phyloP scores from a whole-genome alignment of 2,888 invertebrate species.

The Notodonta dromedarius region DNA sequence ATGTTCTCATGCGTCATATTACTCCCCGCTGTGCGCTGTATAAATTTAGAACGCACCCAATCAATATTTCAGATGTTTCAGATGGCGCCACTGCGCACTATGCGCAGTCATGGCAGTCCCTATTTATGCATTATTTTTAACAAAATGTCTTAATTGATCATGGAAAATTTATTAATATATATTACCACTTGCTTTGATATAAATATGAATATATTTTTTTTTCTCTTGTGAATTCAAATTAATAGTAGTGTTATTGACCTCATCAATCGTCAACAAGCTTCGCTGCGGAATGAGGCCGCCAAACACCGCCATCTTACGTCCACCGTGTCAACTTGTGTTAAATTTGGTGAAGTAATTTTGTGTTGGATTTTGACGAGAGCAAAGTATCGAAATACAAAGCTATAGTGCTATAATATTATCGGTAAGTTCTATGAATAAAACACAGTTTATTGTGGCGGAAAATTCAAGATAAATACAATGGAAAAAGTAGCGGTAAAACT shows the following conservation, averaged over 20 bases:
- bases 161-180: neutral
- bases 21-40: conserved; percentile 27
- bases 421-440: conserved; percentile 69
- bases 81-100: conserved; percentile 62
- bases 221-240: neutral
- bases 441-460: conserved; percentile 65
- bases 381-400: conserved; percentile 59
- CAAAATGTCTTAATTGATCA: neutral
- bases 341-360: conserved; percentile 68
- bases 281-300: conserved; percentile 47
- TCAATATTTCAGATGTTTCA: conserved; percentile 60
- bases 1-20: conserved; percentile 49
- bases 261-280: conserved; percentile 31
- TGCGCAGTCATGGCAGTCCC: conserved; percentile 38
- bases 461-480: conserved; percentile 59
- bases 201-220: neutral
- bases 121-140: neutral
- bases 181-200: neutral
- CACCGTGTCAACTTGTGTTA: conserved; percentile 68
- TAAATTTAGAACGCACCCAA: conserved; percentile 65
- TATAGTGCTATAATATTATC: conserved; percentile 62
- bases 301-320: conserved; percentile 81
- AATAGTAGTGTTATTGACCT: conserved; percentile 7
- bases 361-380: conserved; percentile 62
- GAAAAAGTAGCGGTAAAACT: conserved; percentile 19